Evolutionary conservation across 2,888 invertebrate genomes (phyloP), one percentile per base, ranked within the genome.

Genomic region (Synanthedon formicaeformis): DNA sequence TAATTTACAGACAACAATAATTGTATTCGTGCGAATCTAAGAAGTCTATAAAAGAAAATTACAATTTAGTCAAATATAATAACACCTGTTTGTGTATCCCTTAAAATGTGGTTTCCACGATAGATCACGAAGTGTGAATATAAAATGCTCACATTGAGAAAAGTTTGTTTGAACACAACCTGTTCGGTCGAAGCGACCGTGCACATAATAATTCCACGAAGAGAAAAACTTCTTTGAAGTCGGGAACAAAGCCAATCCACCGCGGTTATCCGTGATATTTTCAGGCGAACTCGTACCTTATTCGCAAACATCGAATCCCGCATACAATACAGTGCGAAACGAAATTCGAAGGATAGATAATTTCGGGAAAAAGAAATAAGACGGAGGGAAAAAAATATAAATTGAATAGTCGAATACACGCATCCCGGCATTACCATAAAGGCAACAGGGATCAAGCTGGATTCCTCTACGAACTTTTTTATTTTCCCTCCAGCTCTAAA

Each of bases 401-500:
- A 85, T 85, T 85, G 85, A 85, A 85, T 85, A 85, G 85, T 84
- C 85, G 83, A 85, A 85, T 85, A 85, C 85, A 85, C 85, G 85
- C 84, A 85, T 84, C 85, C 83, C 79, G 80, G 85, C 77, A 85
- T 85, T 85, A 85, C 84, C 85, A 85, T 85, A 85, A 85, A 85
- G 84, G 85, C 85, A 81, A 82, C 84, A 78, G 84, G 85, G 85
- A 85, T 85, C 85, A 87, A 86, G 73, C 65, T 67, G 87, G 87
- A 86, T 87, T 87, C 85, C 81, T 80, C 78, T 83, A 84, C 81
- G 85, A 86, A 87, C 85, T 87, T 87, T 86, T 87, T 87, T 87
- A 87, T 87, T 87, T 86, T 86, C 85, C 83, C 83, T 82, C 85
- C 81, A 86, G 86, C 85, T 86, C 86, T 87, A 87, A 86, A 87